Conservation (phyloP, 1,140 invertebrate species). For the Bombyx mandarina region DNA sequence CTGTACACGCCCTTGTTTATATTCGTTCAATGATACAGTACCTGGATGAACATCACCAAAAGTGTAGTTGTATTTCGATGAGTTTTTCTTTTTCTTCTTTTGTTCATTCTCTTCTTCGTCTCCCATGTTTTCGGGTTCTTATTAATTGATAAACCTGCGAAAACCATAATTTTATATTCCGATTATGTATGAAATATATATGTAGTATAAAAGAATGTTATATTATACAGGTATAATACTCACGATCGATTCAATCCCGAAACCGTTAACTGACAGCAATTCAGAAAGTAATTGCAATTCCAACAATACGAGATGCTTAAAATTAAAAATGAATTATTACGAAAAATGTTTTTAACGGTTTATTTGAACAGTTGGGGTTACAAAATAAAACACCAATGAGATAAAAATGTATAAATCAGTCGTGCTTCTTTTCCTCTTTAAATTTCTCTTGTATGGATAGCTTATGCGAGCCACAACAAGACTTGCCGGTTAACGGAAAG, state of each 20-base stretch:
- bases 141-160: no score
- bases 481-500: slow-evolving; percentile 38
- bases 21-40: slow-evolving; percentile 9
- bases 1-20: no score
- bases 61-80: slow-evolving; percentile 56
- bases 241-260: no score
- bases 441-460: slow-evolving; percentile 50
- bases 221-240: neutral
- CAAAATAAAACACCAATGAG: slow-evolving; percentile 61
- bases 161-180: neutral
- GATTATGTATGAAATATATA: neutral
- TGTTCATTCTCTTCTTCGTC: slow-evolving; percentile 45
- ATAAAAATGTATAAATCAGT: slow-evolving; percentile 1
- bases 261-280: no score
- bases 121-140: slow-evolving; percentile 29
- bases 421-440: slow-evolving; percentile 31
- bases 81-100: slow-evolving; percentile 52
- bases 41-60: slow-evolving; percentile 55
- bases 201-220: neutral
- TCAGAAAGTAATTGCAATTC: no score
- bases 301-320: no score
- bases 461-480: slow-evolving; percentile 53
- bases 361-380: slow-evolving; percentile 35
- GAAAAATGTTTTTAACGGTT: slow-evolving; percentile 13
- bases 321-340: slow-evolving; percentile 4